These are phyloP conservation scores for Periphyllus acericola DNA, from an alignment of 2,888 invertebrate genomes.

Conservation along the genomic window DNA sequence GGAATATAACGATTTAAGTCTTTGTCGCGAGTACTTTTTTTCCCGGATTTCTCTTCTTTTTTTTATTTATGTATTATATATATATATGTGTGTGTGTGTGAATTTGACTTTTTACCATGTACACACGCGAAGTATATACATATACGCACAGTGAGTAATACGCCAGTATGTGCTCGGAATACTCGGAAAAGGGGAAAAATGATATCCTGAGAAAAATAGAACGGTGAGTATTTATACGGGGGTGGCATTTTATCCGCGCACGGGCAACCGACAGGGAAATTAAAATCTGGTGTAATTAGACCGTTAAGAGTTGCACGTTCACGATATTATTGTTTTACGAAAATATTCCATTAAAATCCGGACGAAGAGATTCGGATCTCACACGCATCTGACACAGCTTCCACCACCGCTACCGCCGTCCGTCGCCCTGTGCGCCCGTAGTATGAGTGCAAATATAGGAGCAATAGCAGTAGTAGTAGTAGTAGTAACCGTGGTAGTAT, in stretches of 20 bases:
- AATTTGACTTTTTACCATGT: not conserved
- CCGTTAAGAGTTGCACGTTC: conserved; percentile 48
- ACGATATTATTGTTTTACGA: conserved; percentile 51
- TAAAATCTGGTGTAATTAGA: conserved; percentile 41
- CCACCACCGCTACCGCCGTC: not conserved
- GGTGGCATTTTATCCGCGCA: not conserved
- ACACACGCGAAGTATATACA: too few relatives aligned
- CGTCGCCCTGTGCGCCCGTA: conserved; percentile 4
- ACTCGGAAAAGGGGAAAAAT: not conserved
- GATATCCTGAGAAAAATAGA: not conserved
- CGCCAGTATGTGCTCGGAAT: not conserved
- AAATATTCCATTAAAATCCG: conserved; percentile 50
- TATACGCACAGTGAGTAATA: not conserved
- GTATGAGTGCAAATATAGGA: not conserved
- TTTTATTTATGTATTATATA: not conserved
- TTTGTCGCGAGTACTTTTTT: conserved; percentile 33
- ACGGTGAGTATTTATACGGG: not conserved
- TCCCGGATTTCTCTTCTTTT: not conserved
- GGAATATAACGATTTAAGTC: conserved; percentile 59
- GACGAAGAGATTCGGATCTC: conserved; percentile 54
- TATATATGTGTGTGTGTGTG: not conserved
- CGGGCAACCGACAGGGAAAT: conserved; percentile 17
- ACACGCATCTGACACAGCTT: conserved; percentile 51
- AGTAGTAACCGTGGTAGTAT: not conserved
- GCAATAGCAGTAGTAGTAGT: not conserved